Base-by-base conservation (phyloP, 2,888 invertebrate species). In the Lasioglossum figueresi region DNA sequence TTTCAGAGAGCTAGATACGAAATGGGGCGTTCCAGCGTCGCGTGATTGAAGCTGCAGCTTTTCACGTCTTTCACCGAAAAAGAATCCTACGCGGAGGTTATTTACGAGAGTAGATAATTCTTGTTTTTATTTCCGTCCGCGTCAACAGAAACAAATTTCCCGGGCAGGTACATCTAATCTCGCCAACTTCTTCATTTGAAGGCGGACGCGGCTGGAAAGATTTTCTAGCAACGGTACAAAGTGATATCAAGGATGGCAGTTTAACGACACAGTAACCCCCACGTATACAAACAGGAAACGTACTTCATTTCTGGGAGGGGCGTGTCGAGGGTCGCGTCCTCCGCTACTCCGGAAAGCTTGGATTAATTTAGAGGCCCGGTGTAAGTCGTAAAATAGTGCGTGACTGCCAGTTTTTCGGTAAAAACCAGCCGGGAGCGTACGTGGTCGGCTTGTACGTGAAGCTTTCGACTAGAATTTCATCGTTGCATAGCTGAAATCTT, bases 301-400 rank as follows among this genome's bases (percentile, higher is more conserved):
- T 86, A 79, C 88, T 85, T 84, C 79, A 85, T 88, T 88, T 91
- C 87, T 85, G 71, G 72, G 59, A 56, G 31, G 52, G 71, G 31
- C 83, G 84, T 81, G 86, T 89, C 86, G 87, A 89, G 79, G 88
- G 71, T 63, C 66, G 63, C 63, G 82, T 73, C 72, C 85, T 81
- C 3, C 71, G 79, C 82, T 19, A 68, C 72, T 66, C 73, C 82
- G 84, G 80, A 87, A 89, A 86, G 88, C 88, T 85, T 70, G 80
- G 80, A 82, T 91, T 90, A 91, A 91, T 92, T 90, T 87, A 79
- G 83, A 82, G 79, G 80, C 85, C 82, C 80, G 78, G 78, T 71
- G 78, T 82, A 88, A 90, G 86, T 91, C 91, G 88, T 91, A 91
- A 91, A 91, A 91, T 86, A 88, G 86, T 86, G 91, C 89, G 87